Conservation (phyloP, 2,797 vertebrate species). For the Pangasius mekongensis region DNA sequence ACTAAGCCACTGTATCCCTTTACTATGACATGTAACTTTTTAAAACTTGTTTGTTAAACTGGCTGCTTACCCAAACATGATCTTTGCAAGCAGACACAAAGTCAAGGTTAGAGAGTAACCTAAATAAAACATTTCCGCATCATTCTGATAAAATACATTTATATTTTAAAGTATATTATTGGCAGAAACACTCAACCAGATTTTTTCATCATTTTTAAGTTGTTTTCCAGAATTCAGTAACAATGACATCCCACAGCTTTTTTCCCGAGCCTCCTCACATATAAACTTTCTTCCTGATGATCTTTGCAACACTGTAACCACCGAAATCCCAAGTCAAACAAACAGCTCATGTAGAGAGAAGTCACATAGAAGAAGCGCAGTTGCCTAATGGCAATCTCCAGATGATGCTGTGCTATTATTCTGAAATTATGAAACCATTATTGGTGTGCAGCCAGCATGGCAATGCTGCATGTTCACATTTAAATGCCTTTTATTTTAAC, state of each 20-base stretch:
- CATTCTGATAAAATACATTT: background rate
- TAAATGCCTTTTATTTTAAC: slow-evolving; percentile 76
- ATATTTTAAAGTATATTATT: background rate
- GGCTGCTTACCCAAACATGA: background rate
- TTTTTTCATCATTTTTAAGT: background rate
- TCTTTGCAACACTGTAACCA: slow-evolving; percentile 14
- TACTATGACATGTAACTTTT: too few relatives aligned
- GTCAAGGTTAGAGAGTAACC: background rate
- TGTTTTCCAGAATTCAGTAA: background rate
- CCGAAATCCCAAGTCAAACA: slow-evolving; percentile 35
- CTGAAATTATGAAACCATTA: slow-evolving; percentile 79
- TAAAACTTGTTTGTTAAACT: background rate
- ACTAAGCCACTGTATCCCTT: too few relatives aligned
- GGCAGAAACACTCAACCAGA: background rate
- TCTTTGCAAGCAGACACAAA: background rate
- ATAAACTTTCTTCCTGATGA: background rate
- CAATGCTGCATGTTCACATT: slow-evolving; percentile 73
- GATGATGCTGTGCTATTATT: slow-evolving; percentile 73
- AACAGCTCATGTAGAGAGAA: slow-evolving; percentile 35
- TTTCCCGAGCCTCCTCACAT: background rate
- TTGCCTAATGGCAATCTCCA: slow-evolving; percentile 69
- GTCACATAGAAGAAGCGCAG: slow-evolving; percentile 29
- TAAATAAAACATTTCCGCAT: slow-evolving; percentile 1
- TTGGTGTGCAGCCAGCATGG: slow-evolving; percentile 68
- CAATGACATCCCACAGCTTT: background rate